These are phyloP conservation scores for Myotis davidii DNA, from an alignment of 2,113 vertebrate species.

Conservation along the genomic window DNA sequence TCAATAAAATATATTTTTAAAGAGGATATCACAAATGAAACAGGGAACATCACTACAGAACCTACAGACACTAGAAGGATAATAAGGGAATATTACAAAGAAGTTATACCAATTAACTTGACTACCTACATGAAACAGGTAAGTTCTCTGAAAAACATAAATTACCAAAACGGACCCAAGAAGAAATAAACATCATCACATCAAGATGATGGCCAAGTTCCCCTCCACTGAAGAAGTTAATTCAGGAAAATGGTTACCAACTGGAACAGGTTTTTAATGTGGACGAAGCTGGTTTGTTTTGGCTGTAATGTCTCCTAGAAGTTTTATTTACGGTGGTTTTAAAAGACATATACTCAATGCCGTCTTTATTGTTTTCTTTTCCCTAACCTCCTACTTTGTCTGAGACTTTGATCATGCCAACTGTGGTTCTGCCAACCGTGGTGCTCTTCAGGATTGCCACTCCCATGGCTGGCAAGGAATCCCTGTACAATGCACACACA, in stretches of 20 bases:
- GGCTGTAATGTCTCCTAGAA: background rate
- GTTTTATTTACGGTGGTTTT: background rate
- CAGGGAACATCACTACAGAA: background rate
- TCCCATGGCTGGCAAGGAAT: background rate
- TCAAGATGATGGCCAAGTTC: background rate
- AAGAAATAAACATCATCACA: background rate
- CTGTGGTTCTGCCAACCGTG: background rate
- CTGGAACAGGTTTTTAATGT: background rate
- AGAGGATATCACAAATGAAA: background rate
- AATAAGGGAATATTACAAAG: background rate
- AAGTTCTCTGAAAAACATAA: background rate
- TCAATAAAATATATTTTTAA: no score
- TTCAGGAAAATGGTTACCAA: background rate
- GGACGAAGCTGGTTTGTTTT: background rate
- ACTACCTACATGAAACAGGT: background rate
- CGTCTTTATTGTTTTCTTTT: background rate
- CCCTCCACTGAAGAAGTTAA: background rate
- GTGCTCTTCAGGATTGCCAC: background rate
- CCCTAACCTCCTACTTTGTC: background rate
- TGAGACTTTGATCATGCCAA: conserved; percentile 23
- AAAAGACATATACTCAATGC: background rate
- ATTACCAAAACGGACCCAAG: background rate
- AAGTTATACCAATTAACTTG: background rate
- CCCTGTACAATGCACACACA: rapidly evolving
- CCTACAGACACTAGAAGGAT: background rate